Base-by-base conservation (phyloP, 1,140 invertebrate species). In the Drosophila sulfurigaster region DNA sequence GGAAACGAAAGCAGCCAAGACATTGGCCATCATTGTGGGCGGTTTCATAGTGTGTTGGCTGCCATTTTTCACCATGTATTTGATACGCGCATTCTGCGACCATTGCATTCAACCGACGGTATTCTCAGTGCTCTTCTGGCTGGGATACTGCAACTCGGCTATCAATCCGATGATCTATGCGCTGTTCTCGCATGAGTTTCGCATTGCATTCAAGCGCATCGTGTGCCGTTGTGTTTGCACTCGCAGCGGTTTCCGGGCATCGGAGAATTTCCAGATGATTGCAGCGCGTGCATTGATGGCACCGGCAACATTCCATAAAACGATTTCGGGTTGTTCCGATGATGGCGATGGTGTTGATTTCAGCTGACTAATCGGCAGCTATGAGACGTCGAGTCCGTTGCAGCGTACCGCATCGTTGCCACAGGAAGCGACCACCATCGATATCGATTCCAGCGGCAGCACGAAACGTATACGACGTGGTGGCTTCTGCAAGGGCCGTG, bases 21-120 rank as follows among this genome's bases (percentile, higher is more conserved):
- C 98, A 0, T 93, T 99, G 49, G 97, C 97, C 45, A 95, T 99
- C 5, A 98, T 99, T 0, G 97, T 99, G 1, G 97, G 97, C 1
- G 97, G 97, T 4, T 99, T 99, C 91, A 95, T 99, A 1, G 95
- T 97, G 1, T 99, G 97, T 78, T 98, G 97, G 97, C 91, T 97
- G 51, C 97, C 97, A 2, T 98, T 98, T 92, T 99, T 99, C 93
- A 94, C 97, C 1, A 95, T 97, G 59, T 98, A 98, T 90, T 92
- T 98, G 8, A 94, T 96, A 6, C 96, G 96, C 1, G 96, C 97
- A 0, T 97, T 97, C 81, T 93, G 82, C 13, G 92, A 93, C 13
- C 93, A 94, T 41, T 94, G 94, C 11, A 97, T 98, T 95, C 95
- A 94, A 79, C 93, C 94, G 0, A 93, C 95, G 7, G 93, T 97